phyloP scores from a whole-genome alignment of 2,888 invertebrate genomes.

The Xestobium rufovillosum region DNA sequence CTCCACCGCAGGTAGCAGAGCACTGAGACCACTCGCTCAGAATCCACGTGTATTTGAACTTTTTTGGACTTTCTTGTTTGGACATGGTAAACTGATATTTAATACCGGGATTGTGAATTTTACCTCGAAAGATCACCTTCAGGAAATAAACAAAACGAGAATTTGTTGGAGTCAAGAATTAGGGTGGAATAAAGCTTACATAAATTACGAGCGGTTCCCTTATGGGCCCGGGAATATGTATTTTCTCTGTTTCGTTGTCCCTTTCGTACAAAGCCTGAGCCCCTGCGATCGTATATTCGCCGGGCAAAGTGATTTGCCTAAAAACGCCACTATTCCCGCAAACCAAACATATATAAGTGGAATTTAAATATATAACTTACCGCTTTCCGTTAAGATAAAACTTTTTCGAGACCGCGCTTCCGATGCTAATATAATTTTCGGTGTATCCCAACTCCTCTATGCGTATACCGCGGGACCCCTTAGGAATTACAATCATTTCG shows the following conservation, averaged over 20 bases:
- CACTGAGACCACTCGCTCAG: constrained; percentile 78
- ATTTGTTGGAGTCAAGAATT: too few relatives aligned
- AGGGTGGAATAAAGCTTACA: too few relatives aligned
- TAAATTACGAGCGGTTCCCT: constrained; percentile 72
- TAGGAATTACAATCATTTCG: constrained; percentile 66
- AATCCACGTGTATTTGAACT: constrained; percentile 63
- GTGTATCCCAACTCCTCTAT: constrained; percentile 69
- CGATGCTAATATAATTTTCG: constrained; percentile 73
- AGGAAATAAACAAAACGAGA: constrained; percentile 17
- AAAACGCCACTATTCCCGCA: constrained; percentile 19
- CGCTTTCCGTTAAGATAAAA: constrained; percentile 74
- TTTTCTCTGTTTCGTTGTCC: constrained; percentile 69
- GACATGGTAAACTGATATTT: constrained; percentile 77
- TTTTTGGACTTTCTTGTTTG: constrained; percentile 50
- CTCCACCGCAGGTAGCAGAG: constrained; percentile 69
- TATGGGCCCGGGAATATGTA: constrained; percentile 75
- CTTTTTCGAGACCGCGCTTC: constrained; percentile 57
- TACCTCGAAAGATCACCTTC: constrained; percentile 65
- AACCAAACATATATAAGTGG: neutral
- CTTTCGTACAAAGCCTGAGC: constrained; percentile 72
- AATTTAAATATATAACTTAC: too few relatives aligned
- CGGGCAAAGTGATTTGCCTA: constrained; percentile 63
- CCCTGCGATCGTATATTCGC: constrained; percentile 76
- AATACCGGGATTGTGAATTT: constrained; percentile 71
- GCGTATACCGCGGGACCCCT: constrained; percentile 69